These are phyloP conservation scores for Megaptera novaeangliae DNA, from an alignment of 2,113 vertebrate genomes.

Conservation along the genomic window DNA sequence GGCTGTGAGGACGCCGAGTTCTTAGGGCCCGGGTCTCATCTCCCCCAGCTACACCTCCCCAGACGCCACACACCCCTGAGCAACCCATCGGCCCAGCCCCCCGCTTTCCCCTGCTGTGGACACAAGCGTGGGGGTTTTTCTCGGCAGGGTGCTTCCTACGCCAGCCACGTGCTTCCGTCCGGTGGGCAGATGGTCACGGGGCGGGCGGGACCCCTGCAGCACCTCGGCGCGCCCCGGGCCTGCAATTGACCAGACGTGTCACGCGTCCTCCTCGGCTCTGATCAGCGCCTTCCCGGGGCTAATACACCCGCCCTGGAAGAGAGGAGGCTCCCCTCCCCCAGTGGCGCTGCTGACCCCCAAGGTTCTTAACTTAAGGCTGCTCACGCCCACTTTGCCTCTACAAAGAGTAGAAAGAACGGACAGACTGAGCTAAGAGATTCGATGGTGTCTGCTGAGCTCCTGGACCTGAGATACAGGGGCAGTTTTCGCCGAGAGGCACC, in stretches of 20 bases:
- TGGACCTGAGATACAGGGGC: not conserved
- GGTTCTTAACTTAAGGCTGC: not conserved
- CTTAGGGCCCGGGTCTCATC: not conserved
- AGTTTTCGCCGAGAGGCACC: fast-evolving
- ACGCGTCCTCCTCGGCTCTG: too few species aligned
- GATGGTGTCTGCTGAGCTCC: not conserved
- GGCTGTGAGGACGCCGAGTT: fast-evolving
- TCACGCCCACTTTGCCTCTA: not conserved
- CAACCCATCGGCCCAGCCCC: not conserved
- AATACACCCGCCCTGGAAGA: not conserved
- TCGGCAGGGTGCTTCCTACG: not conserved
- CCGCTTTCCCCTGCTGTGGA: too few species aligned
- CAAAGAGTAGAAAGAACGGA: not conserved
- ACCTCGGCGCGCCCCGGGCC: not conserved
- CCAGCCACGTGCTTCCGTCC: fast-evolving
- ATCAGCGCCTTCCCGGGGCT: not conserved
- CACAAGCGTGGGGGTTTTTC: not conserved
- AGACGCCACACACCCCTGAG: fast-evolving
- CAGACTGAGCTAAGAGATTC: not conserved
- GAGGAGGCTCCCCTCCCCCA: not conserved
- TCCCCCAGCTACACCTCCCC: not conserved
- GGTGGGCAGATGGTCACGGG: fast-evolving
- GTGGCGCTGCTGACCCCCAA: not conserved
- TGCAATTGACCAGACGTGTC: too few species aligned
- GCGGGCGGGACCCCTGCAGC: fast-evolving